Percentiles rank a stretch among this genome's conserved stretches.
Evolutionary conservation across 2,797 vertebrate genomes (phyloP).

Genomic region (Neomorphus geoffroyi): DNA sequence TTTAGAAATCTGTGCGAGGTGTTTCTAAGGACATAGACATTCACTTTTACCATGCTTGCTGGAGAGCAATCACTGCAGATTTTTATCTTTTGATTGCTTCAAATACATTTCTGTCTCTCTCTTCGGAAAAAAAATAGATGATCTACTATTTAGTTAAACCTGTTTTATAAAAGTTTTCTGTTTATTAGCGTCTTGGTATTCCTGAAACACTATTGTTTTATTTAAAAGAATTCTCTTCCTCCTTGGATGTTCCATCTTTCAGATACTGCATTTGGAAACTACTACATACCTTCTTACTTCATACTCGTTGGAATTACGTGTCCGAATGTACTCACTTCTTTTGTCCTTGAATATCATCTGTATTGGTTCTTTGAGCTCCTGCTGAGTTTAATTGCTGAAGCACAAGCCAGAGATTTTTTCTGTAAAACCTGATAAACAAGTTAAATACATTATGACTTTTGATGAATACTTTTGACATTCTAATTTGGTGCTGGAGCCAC

Average conservation of each 20-base stretch:
- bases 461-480: background rate
- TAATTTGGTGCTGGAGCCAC: background rate
- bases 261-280: background rate
- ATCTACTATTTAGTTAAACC: background rate
- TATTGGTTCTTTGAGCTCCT: background rate
- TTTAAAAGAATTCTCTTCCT: background rate
- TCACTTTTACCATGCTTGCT: background rate
- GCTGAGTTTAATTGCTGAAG: background rate
- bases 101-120: background rate
- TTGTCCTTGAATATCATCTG: background rate
- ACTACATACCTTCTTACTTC: background rate
- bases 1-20: background rate
- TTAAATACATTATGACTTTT: background rate
- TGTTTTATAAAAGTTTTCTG: background rate
- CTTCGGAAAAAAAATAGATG: background rate
- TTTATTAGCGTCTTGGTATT: background rate
- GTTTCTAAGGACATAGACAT: background rate
- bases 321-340: background rate
- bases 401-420: background rate
- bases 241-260: background rate
- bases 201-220: background rate
- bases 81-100: conserved; percentile 62
- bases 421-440: background rate
- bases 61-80: conserved; percentile 18
- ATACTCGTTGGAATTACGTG: background rate